Evolutionary conservation across 2,113 vertebrate species (phyloP), one percentile per base, ranked within the genome.

Genomic region (Misgurnus mizolepis): DNA sequence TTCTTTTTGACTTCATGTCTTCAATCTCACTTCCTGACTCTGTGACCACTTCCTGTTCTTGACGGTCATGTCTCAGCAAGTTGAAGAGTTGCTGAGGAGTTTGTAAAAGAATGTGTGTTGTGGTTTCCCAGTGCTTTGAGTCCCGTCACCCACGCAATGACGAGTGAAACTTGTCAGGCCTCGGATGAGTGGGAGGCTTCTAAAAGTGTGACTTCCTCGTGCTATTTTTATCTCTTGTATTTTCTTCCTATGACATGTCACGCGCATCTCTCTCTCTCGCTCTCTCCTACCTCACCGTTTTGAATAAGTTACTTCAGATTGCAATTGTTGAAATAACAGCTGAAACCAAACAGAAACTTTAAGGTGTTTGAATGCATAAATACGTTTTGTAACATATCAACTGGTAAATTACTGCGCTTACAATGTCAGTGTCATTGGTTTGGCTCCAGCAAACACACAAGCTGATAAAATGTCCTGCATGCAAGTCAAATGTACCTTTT

Each of bases 171-270:
- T 84, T 84, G 90, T 88, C 85, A 83, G 88, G 27, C 71, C 71
- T 53, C 80, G 71, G 78, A 90, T 68, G 76, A 64, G 83, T 79
- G 86, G 90, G 87, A 87, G 85, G 86, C 80, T 88, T 91, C 86
- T 90, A 86, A 89, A 89, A 90, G 84, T 88, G 87, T 87, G 88
- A 91, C 88, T 92, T 92, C 92, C 91, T 90, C 85, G 85, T 92
- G 88, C 91, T 92, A 89, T 90, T 87, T 89, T 88, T 91, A 88
- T 49, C 86, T 7, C 0, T 62, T 72, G 15, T n/a, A 7, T 74
- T 55, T 60, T 68, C 66, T 47, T 22, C 17, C 83, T 84, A 85
- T 89, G 88, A 85, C 81, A 85, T 45, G 10, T 34, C 66, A 61
- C 55, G 43, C 45, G 68, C 34, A 78, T 72, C 61, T 69, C 61